Evolutionary conservation across 2,888 invertebrate genomes (phyloP).

Genomic region (Venusia cambrica): DNA sequence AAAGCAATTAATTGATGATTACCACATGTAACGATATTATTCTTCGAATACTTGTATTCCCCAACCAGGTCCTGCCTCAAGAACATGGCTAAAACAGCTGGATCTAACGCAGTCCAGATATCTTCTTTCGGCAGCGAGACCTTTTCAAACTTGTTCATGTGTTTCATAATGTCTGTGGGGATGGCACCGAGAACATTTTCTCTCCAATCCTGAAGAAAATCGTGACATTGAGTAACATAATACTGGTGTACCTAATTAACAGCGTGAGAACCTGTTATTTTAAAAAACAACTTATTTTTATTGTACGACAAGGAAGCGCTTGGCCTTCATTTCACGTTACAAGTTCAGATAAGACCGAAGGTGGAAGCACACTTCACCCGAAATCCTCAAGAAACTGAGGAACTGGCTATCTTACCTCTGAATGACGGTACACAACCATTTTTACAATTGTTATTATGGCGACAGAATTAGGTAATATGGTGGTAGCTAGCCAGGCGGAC

Average conservation of each 20-base stretch:
- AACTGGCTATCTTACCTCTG: no score
- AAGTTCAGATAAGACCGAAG: no score
- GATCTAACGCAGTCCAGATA: constrained; percentile 56
- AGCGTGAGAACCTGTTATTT: no score
- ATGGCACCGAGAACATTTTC: constrained; percentile 50
- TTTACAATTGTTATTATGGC: no score
- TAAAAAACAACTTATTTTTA: no score
- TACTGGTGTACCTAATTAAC: neutral
- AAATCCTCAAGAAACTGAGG: no score
- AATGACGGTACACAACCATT: no score
- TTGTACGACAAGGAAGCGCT: no score
- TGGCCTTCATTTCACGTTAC: no score
- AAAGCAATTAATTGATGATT: constrained; percentile 21
- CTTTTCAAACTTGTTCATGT: constrained; percentile 56
- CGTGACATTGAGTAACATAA: neutral
- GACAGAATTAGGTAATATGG: no score
- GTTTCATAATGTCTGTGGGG: constrained; percentile 51
- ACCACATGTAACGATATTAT: constrained; percentile 62
- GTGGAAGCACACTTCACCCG: no score
- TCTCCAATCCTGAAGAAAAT: constrained; percentile 52
- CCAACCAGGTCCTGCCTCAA: constrained; percentile 52
- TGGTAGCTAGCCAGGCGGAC: no score
- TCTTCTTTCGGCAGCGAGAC: constrained; percentile 37
- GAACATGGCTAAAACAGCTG: constrained; percentile 49
- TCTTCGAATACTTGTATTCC: constrained; percentile 58